Evolutionary conservation across 2,797 vertebrate genomes (phyloP).

Genomic region (Cossypha polioptera): DNA sequence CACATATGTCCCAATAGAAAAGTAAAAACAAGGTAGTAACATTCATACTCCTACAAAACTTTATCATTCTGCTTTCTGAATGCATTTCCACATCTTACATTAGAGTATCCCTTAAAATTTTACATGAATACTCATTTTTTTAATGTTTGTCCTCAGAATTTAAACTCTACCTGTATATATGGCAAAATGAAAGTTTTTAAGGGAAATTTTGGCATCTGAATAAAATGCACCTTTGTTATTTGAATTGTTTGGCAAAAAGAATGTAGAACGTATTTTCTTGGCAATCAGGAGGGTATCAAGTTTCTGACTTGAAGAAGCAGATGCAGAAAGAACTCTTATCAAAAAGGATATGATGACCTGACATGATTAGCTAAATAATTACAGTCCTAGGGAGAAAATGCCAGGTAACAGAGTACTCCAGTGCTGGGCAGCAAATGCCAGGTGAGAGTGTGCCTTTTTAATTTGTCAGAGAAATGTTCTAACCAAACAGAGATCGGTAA

Average conservation of each 20-base stretch:
- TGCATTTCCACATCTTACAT: not conserved
- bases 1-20: not conserved
- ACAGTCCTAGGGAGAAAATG: not conserved
- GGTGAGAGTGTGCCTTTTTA: not conserved
- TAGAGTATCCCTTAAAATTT: not conserved
- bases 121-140: not conserved
- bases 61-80: not conserved
- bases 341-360: not conserved
- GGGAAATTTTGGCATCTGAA: not conserved
- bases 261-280: fast-evolving
- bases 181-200: not conserved
- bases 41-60: not conserved
- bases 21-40: not conserved
- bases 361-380: not conserved
- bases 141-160: not conserved
- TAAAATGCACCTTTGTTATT: not conserved
- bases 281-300: not conserved
- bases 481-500: not conserved
- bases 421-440: not conserved
- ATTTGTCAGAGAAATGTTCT: not conserved
- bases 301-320: not conserved
- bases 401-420: not conserved
- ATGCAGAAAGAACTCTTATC: not conserved
- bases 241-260: not conserved
- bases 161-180: not conserved